Evolutionary conservation across 2,113 vertebrate genomes (phyloP), one percentile per base, ranked within the genome.

Genomic region (Phainopepla nitens): DNA sequence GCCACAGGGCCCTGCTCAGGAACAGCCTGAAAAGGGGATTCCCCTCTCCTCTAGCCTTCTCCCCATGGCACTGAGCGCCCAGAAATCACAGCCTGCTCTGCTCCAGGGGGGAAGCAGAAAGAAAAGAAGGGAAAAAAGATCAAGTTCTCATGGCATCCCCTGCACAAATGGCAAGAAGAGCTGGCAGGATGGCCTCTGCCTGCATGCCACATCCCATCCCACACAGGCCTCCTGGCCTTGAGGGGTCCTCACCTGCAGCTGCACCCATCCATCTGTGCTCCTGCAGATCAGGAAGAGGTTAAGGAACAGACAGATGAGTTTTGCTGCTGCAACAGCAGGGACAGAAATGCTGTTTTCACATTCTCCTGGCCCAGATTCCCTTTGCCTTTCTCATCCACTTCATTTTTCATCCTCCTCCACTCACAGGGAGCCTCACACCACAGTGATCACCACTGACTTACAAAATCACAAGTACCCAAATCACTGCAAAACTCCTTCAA

Each of bases 41-140:
- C 10, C 22, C 44, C 14, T 73, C 8, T 56, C 4, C 58, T 44
- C 35, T 0, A 0, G 1, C 7, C 42, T 91, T 54, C 58, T 39
- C 29, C 33, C 31, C 2, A 2, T 42, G 76, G 65, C 31, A 57
- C 1, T 2, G 1, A 65, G 36, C n/a, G 60, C 17, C 76, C 61
- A 33, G 3, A 72, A 94, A 83, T 36, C 72, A 80, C 49, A 77
- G n/a, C 25, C 77, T 13, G 13, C 27, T 69, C 44, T 21, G 3
- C 22, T 60, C 7, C 44, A 23, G 42, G 14, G 36, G 27, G 11
- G 31, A 41, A 81, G 35, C 7, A 81, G 33, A 39, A 33, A 71
- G 41, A 69, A 76, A 56, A 71, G 3, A 12, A 8, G 4, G 13
- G 5, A 0, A 11, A 21, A 58, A 49, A 22, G 17, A 25, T 4